Evolutionary conservation across 1,140 invertebrate genomes (phyloP), one percentile per base, ranked within the genome.

Genomic region (Drosophila ercepeae): DNA sequence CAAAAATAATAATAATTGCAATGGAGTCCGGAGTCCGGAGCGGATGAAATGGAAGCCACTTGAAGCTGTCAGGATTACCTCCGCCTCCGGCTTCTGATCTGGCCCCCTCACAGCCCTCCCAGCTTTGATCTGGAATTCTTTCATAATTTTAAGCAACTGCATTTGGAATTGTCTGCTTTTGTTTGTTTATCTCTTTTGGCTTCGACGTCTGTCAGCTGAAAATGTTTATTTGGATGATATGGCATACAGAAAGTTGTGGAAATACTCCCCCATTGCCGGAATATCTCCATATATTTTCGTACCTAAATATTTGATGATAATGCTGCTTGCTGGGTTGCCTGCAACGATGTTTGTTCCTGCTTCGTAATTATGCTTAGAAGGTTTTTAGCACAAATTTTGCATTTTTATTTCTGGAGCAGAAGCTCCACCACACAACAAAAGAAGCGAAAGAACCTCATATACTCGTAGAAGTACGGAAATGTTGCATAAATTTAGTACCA

Each of bases 301-400:
- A 39, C 36, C 3, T 1, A 65, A 67, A 67, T 32, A 44, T 44
- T 11, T 16, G 2, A 14, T 18, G 8, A 59, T 19, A 7, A 32
- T 44, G 19, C 23, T 8, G 25, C n/a, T 14, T 4, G 36, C 13
- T 39, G 2, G n/a, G 2, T 9, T 14, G 34, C 13, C 14, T 32
- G 29, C 25, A 7, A 8, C 7, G 2, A 9, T 32, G 29, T 11
- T 5, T 29, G 53, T 45, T 46, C 45, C 36, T 64, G 39, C 36
- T 71, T 45, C 53, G 61, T 74, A 75, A 75, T 75, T 75, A 75
- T 75, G 72, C 53, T 49, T 34, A 51, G 34, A 70, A 60, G 48
- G 46, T 70, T 75, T 75, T 67, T 75, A 75, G 72, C 49, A 75
- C 72, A 75, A 49, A 44, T 48, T 75, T 75, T 45, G 72, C 71